Evolutionary conservation across 2,888 invertebrate species (phyloP).

Genomic region (Limenitis arthemis): DNA sequence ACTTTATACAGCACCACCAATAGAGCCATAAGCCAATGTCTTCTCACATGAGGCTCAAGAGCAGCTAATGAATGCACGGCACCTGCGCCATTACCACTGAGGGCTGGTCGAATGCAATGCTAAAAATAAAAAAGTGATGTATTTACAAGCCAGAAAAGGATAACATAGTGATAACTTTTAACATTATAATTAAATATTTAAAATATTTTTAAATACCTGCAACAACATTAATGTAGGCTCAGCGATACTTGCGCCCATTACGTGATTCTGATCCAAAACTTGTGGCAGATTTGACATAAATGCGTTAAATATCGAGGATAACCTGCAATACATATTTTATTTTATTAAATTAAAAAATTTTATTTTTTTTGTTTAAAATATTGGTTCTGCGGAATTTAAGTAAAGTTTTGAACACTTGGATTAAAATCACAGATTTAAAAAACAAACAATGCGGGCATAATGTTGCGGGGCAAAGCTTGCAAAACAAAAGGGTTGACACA

Average conservation of each 20-base stretch:
- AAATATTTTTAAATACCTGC: conserved; percentile 50
- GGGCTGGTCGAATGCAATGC: conserved; percentile 44
- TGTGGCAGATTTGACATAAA: conserved; percentile 95
- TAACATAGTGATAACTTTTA: background rate
- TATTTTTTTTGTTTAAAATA: background rate
- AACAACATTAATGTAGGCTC: conserved; percentile 79
- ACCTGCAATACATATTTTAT: conserved; percentile 60
- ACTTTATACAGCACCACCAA: conserved; percentile 96
- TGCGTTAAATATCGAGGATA: conserved; percentile 95
- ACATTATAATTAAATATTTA: no score
- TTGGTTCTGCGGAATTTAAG: background rate
- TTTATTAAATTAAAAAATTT: background rate
- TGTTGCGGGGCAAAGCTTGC: no score
- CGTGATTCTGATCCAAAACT: conserved; percentile 95
- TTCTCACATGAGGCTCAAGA: conserved; percentile 87
- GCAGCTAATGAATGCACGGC: conserved; percentile 85
- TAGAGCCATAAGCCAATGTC: conserved; percentile 94
- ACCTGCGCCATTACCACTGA: conserved; percentile 8
- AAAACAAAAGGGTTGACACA: no score
- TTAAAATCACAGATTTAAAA: no score
- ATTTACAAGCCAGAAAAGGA: background rate
- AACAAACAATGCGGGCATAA: no score
- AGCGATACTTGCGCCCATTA: conserved; percentile 91
- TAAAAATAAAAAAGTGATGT: conserved; percentile 19
- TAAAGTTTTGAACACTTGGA: no score